phyloP scores from a whole-genome alignment of 2,797 vertebrate species.

The Emydoidea blandingii region DNA sequence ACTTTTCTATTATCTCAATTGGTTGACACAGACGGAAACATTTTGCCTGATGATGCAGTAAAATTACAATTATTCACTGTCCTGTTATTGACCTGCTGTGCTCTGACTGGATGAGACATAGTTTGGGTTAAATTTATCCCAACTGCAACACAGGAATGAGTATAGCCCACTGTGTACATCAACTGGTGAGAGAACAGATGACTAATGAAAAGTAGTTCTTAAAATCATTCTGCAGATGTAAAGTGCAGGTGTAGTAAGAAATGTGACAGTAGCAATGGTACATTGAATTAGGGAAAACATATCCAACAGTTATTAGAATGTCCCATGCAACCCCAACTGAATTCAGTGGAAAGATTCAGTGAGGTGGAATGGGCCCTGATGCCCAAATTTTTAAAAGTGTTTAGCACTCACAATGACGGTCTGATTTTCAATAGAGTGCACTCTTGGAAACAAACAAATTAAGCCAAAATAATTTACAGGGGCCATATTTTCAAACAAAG shows the following conservation, averaged over 20 bases:
- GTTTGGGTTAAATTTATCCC: neutral
- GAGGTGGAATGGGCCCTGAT: no score
- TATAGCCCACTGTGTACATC: neutral
- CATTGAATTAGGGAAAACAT: neutral
- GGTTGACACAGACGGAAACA: neutral
- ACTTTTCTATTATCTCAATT: neutral
- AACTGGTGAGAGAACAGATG: neutral
- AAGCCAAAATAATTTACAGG: no score
- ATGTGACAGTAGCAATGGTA: neutral
- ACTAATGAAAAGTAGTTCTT: neutral
- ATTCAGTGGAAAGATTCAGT: neutral
- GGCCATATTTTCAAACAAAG: no score
- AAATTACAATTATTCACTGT: neutral
- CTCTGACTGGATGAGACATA: neutral
- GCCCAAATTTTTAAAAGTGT: neutral
- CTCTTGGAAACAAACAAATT: no score
- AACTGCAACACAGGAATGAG: neutral
- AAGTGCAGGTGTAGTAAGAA: neutral
- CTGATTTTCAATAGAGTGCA: no score
- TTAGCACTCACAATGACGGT: no score
- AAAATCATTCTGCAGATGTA: neutral
- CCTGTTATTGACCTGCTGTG: neutral
- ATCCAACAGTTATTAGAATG: neutral
- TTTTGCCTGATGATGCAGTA: neutral
- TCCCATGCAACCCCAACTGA: neutral